These are phyloP conservation scores for Hybognathus amarus DNA, from an alignment of 2,797 vertebrate genomes.

Conservation along the genomic window DNA sequence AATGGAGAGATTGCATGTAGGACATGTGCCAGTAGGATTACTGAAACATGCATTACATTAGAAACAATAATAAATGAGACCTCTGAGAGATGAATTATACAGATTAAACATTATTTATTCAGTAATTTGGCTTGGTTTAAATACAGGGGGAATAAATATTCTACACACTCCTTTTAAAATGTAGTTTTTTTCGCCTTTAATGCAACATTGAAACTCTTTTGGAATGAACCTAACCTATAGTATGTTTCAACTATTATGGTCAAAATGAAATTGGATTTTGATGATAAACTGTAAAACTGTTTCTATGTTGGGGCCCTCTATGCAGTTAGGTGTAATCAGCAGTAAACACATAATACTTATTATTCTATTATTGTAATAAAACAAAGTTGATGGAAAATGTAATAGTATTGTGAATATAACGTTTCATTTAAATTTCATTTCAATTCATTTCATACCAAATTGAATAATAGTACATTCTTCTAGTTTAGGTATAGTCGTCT, in stretches of 20 bases:
- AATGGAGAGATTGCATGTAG: background rate
- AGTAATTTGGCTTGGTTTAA: background rate
- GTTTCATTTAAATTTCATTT: too few species aligned
- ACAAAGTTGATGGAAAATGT: background rate
- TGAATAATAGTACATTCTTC: background rate
- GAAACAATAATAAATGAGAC: background rate
- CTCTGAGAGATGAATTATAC: background rate
- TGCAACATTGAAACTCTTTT: too few species aligned
- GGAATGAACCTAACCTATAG: too few species aligned
- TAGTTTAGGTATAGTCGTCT: too few species aligned
- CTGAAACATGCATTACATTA: background rate
- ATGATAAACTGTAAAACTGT: too few species aligned
- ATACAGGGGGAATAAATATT: background rate
- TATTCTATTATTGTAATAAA: background rate
- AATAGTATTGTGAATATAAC: background rate
- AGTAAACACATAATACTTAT: too few species aligned
- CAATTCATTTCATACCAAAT: background rate
- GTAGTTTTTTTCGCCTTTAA: too few species aligned
- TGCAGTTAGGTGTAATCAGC: too few species aligned
- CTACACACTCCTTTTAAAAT: background rate
- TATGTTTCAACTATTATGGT: too few species aligned
- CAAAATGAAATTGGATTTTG: too few species aligned
- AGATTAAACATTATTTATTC: background rate
- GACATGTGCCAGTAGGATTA: background rate
- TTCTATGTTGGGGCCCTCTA: too few species aligned